These are phyloP conservation scores for Rhinolophus ferrumequinum DNA, from an alignment of 2,113 vertebrate genomes.

Conservation along the genomic window DNA sequence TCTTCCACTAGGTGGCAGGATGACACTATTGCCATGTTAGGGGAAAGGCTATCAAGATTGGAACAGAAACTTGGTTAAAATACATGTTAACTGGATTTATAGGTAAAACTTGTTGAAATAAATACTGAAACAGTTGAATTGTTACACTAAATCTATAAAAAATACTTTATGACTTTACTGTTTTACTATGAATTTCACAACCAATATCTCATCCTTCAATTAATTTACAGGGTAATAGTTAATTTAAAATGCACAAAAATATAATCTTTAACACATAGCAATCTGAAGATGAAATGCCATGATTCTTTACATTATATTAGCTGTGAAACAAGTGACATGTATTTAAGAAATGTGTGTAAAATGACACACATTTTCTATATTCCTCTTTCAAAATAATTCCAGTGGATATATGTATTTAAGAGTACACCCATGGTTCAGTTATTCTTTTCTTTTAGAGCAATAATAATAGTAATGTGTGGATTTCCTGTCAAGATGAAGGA, in stretches of 20 bases:
- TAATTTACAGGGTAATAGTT: not conserved
- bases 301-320: not conserved
- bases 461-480: not conserved
- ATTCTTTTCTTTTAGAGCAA: not conserved
- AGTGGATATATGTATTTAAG: not conserved
- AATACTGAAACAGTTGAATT: not conserved
- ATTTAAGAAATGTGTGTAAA: conserved; percentile 28
- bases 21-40: not conserved
- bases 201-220: not conserved
- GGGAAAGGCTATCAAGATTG: not conserved
- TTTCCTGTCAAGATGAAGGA: too few relatives aligned
- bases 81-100: not conserved
- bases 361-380: not conserved
- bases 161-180: not conserved
- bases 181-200: conserved; percentile 7
- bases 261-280: not conserved
- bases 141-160: not conserved
- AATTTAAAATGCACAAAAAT: not conserved
- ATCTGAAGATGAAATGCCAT: not conserved
- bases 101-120: not conserved
- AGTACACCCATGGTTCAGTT: not conserved
- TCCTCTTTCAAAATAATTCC: conserved; percentile 13
- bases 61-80: not conserved
- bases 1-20: conserved; percentile 60
- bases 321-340: not conserved